phyloP scores from a whole-genome alignment of 2,797 vertebrate genomes.

The Xerus rutilus region DNA sequence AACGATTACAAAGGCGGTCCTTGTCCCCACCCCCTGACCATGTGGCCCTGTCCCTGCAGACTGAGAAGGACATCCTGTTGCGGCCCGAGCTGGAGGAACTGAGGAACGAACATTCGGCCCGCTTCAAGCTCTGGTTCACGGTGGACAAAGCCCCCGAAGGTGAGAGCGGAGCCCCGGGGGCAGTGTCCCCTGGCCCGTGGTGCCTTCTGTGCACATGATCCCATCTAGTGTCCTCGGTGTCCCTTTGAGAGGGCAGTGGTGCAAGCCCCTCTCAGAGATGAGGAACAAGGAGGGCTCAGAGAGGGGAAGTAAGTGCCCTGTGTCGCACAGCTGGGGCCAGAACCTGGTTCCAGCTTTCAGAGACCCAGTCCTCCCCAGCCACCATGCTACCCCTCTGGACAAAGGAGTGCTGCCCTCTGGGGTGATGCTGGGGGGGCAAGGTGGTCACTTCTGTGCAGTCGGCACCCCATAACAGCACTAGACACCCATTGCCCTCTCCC shows the following conservation, averaged over 20 bases:
- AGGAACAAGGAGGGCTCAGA: background rate
- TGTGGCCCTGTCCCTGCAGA: slow-evolving; percentile 86
- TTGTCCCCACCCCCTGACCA: fast-evolving
- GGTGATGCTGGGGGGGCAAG: fast-evolving
- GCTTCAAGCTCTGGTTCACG: slow-evolving; percentile 98
- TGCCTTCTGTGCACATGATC: background rate
- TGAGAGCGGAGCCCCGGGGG: slow-evolving; percentile 76
- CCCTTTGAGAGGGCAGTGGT: too few relatives aligned
- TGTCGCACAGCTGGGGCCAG: fast-evolving
- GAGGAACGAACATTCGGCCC: slow-evolving; percentile 89
- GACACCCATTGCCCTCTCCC: background rate
- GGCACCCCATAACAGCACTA: background rate
- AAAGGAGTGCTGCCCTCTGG: too few relatives aligned
- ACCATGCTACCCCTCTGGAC: too few relatives aligned
- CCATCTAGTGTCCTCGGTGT: background rate
- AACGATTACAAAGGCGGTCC: background rate
- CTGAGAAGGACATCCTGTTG: slow-evolving; percentile 96
- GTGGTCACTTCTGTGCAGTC: fast-evolving
- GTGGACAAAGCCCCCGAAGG: slow-evolving; percentile 94
- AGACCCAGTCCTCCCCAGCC: background rate
- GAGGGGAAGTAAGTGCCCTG: background rate
- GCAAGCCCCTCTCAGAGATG: background rate
- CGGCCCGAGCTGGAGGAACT: slow-evolving; percentile 95
- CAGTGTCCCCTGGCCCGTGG: fast-evolving
- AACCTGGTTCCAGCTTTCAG: fast-evolving